Percentiles rank a stretch among this genome's conserved stretches.
These are phyloP conservation scores for Calypte anna DNA, from an alignment of 2,113 vertebrate species.

Conservation along the genomic window DNA sequence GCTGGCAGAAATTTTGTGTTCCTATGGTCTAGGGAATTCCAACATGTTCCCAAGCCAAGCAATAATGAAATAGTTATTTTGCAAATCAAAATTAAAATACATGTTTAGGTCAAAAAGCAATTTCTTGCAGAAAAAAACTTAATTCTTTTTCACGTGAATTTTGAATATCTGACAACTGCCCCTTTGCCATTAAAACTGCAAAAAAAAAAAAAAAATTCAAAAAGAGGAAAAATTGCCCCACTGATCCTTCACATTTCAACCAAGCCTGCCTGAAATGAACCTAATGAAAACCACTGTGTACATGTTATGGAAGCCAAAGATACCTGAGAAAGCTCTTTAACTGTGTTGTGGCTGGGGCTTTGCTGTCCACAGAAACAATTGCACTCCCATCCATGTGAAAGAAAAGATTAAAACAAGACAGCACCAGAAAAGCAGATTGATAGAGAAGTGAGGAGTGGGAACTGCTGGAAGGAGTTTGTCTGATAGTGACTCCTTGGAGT, in stretches of 20 bases:
- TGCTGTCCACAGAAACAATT: background rate
- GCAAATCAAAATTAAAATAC: background rate
- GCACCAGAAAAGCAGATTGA: background rate
- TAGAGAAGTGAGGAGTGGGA: slow-evolving; percentile 17
- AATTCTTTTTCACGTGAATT: background rate
- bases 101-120: background rate
- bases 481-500: slow-evolving; percentile 52
- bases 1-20: background rate
- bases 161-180: background rate
- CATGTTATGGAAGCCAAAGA: background rate
- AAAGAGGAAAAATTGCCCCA: background rate
- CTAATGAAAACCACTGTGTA: background rate
- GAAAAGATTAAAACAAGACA: slow-evolving; percentile 50
- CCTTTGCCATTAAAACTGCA: background rate
- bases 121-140: background rate
- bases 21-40: background rate
- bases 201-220: background rate
- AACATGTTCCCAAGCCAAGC: background rate
- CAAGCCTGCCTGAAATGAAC: background rate
- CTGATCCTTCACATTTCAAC: background rate
- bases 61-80: background rate
- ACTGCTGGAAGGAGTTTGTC: slow-evolving; percentile 37
- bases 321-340: background rate
- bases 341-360: background rate
- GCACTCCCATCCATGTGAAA: background rate